A percentile compares a stretch with the other conserved stretches of the same genome.
phyloP scores from a whole-genome alignment of 2,797 vertebrate genomes.

The Linurgus olivaceus region DNA sequence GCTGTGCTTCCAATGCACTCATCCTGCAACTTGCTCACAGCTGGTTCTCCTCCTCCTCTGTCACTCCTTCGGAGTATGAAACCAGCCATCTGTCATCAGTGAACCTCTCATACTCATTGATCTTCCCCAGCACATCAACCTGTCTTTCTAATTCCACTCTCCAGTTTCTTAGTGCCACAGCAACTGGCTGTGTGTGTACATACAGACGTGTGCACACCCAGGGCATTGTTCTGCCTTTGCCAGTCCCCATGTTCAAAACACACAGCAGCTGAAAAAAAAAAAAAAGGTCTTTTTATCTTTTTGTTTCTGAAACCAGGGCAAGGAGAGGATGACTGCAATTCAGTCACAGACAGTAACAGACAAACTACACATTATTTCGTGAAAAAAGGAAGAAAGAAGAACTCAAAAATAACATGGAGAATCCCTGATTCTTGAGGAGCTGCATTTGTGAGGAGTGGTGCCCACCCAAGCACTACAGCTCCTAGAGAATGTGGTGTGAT shows the following conservation, averaged over 20 bases:
- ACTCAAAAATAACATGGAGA: not conserved
- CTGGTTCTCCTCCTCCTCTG: conserved; percentile 70
- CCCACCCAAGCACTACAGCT: not conserved
- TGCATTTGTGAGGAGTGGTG: not conserved
- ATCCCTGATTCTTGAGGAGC: not conserved
- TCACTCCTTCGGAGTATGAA: conserved; percentile 64
- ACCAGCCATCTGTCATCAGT: conserved; percentile 71
- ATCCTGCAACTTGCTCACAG: conserved; percentile 59
- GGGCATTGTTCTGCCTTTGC: not conserved
- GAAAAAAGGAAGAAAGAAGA: not conserved
- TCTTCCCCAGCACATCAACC: conserved; percentile 64
- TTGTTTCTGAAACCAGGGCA: not conserved
- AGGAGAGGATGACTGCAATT: not conserved
- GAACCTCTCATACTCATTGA: conserved; percentile 70
- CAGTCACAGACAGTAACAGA: not conserved
- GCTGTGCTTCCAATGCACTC: conserved; percentile 41
- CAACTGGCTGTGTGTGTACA: not conserved
- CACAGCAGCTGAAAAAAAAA: not conserved
- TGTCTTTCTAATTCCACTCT: conserved; percentile 46
- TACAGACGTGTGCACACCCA: accelerated
- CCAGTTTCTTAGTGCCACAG: conserved; percentile 29
- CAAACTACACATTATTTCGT: not conserved
- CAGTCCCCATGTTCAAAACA: not conserved
- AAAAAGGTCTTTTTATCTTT: not conserved
- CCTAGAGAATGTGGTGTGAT: not conserved